Percentiles rank a stretch among this genome's conserved stretches.
Evolutionary conservation across 2,797 vertebrate genomes (phyloP).

Genomic region (Pteronotus mesoamericanus): DNA sequence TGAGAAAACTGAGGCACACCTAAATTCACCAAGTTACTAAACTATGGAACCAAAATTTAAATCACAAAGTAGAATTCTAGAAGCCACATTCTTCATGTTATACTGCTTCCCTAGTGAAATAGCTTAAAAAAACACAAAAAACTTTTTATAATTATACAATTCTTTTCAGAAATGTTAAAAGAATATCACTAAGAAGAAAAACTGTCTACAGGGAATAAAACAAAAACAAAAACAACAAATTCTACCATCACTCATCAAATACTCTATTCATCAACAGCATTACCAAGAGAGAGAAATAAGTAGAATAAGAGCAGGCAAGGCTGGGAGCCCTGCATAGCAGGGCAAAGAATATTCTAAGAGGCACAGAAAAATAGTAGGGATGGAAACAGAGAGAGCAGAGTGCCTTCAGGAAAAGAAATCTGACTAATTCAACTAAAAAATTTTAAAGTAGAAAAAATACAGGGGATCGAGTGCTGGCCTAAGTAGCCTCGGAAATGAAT

Average conservation of each 20-base stretch:
- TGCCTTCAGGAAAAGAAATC: not conserved
- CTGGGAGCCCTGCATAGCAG: not conserved
- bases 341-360: not conserved
- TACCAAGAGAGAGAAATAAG: not conserved
- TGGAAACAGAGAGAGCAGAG: not conserved
- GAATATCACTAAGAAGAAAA: conserved; percentile 15
- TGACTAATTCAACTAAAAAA: not conserved
- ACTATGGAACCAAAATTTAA: conserved; percentile 7
- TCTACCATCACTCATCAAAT: not conserved
- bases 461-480: not conserved
- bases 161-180: conserved; percentile 29
- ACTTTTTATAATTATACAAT: not conserved
- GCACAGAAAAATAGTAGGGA: not conserved
- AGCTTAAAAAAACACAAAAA: not conserved
- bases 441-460: not conserved
- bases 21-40: conserved; percentile 12
- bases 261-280: not conserved
- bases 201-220: not conserved
- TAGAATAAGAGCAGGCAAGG: not conserved
- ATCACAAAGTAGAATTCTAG: not conserved
- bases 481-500: not conserved
- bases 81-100: not conserved
- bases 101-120: not conserved
- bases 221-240: not conserved
- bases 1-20: conserved; percentile 2